These are phyloP conservation scores for Polypedilum vanderplanki DNA, from an alignment of 1,140 invertebrate genomes.

Conservation along the genomic window DNA sequence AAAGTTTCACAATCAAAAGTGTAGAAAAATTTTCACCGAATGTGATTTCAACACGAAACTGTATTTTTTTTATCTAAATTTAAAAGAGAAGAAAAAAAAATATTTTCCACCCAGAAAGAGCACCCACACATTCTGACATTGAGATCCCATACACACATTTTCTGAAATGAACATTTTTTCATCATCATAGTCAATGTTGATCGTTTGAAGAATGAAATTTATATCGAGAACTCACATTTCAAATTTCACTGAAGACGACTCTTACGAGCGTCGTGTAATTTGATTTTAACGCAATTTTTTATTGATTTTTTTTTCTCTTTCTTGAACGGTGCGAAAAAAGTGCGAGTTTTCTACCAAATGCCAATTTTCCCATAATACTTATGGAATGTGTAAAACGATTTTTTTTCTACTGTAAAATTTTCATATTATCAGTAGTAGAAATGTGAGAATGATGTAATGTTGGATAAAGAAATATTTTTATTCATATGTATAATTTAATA, in stretches of 20 bases:
- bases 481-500: too few species aligned
- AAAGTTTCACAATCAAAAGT: not conserved
- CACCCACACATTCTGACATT: conserved; percentile 20
- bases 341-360: not conserved
- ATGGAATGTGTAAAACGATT: too few species aligned
- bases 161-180: too few species aligned
- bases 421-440: too few species aligned
- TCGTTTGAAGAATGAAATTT: not conserved
- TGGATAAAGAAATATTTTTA: too few species aligned
- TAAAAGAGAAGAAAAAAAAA: conserved; percentile 20
- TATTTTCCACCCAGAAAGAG: conserved; percentile 15
- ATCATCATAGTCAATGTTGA: not conserved
- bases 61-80: conserved; percentile 17
- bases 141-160: conserved; percentile 20
- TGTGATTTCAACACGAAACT: conserved; percentile 27
- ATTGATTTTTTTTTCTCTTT: not conserved
- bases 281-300: conserved; percentile 1
- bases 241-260: too few species aligned
- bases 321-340: too few species aligned
- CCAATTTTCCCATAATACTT: not conserved
- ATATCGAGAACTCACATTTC: not conserved
- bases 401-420: too few species aligned
- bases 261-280: not conserved
- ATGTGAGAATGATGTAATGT: too few species aligned
- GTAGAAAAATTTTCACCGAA: not conserved